Base-by-base conservation (phyloP, 2,888 invertebrate genomes). In the Dryocosmus kuriphilus region DNA sequence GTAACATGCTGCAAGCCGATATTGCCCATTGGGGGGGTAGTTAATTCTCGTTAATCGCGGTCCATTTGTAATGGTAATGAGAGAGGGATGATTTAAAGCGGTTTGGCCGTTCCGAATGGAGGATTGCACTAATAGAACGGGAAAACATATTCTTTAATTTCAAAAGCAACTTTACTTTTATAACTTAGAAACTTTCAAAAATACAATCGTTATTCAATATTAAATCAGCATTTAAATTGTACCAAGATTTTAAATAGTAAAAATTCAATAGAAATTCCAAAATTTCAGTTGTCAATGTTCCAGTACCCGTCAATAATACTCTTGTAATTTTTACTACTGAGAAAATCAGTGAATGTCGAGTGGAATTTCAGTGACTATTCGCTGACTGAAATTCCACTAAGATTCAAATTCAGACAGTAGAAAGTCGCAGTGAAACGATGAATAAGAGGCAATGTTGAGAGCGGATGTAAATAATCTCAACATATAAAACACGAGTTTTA, bases 11-110 rank as follows among this genome's bases (percentile, higher is more conserved):
- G 71, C 51, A 35, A 46, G 78, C 80, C 79, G 81, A 83, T 85
- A 84, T 84, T 83, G 83, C 82, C 78, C 78, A 79, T n/a, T n/a
- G n/a, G n/a, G 80, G 80, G 80, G 83, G 84, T 86, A 87, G 87
- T 88, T 87, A 86, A 85, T 85, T 84, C 83, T 81, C 84, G 84
- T 87, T 87, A 85, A 88, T 86, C 84, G 86, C 81, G 81, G 77
- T 76, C 82, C 83, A 85, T 86, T 86, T 82, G 84, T 78, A 87
- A 86, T 85, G 84, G 77, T 85, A 85, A 87, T 81, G 85, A 86
- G 81, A 80, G 75, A 77, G 77, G 79, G 76, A 82, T 80, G 84
- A 84, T 83, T 86, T 82, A 81, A 81, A 83, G 79, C 81, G 63
- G 51, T 57, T 74, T 46, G 30, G 60, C 27, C 27, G 57, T 38